A percentile compares a stretch with the other conserved stretches of the same genome.
Evolutionary conservation across 2,113 vertebrate genomes (phyloP).

Genomic region (Tursiops truncatus): DNA sequence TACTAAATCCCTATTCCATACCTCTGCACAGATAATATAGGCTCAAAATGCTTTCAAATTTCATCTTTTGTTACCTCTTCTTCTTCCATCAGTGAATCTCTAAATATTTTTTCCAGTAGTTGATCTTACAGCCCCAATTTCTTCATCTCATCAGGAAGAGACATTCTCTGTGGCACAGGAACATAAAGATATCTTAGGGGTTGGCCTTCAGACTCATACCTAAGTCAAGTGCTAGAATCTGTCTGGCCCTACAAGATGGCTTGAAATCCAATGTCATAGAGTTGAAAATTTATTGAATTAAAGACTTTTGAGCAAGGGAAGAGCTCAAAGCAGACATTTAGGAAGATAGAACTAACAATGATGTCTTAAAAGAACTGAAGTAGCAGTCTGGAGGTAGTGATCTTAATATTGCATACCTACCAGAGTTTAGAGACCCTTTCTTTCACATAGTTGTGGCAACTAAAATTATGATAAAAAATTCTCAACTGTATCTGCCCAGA

Average conservation of each 20-base stretch:
- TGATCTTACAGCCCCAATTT: not conserved
- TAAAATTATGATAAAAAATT: not conserved
- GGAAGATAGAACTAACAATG: not conserved
- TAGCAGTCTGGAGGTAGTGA: not conserved
- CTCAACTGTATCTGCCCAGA: not conserved
- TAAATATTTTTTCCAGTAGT: not conserved
- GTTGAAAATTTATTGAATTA: not conserved
- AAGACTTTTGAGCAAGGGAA: not conserved
- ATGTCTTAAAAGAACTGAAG: not conserved
- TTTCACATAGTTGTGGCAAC: not conserved
- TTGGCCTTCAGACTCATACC: not conserved
- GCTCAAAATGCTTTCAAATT: not conserved
- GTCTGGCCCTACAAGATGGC: not conserved
- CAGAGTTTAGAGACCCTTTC: not conserved
- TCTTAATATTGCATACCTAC: not conserved
- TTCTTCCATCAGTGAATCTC: not conserved
- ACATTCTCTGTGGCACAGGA: not conserved
- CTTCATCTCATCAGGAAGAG: not conserved
- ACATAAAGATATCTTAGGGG: rapidly evolving
- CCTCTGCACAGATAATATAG: not conserved
- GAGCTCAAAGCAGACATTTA: not conserved
- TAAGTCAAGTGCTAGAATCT: not conserved
- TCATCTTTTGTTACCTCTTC: not conserved
- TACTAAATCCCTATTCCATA: not conserved
- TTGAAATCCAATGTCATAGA: not conserved